Base-by-base conservation (phyloP, 1,140 invertebrate species). In the Metaphire vulgaris region DNA sequence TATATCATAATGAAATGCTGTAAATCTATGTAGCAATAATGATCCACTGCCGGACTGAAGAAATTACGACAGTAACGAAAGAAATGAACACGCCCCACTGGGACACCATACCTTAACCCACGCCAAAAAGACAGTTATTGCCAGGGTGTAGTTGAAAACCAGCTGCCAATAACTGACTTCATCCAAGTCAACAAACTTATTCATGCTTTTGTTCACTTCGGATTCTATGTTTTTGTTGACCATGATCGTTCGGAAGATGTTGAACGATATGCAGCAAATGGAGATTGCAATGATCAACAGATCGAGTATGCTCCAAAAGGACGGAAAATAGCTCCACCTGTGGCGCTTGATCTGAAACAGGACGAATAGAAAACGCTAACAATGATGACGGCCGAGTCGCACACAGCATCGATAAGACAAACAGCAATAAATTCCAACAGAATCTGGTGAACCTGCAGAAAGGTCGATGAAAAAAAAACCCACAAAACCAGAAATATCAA, bases 221-320 rank as follows among this genome's bases (percentile, higher is more conserved):
- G 33, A 26, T 32, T 34, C 15, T 0, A 41, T 28, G 32, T 1
- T 26, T n/a, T 6, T 6, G 28, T 30, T n/a, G 15, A 81, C 78
- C 67, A 79, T 82, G 6, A 83, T 56, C n/a, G 82, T 82, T 65
- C 85, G 81, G 75, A 85, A 86, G 28, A 86, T 78, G 77, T 86
- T 84, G 80, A 87, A 86, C 6, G 78, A 83, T 14, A 84, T 80
- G 79, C 83, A 84, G 14, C 85, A 74, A 1, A 86, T 72, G 21
- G 83, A 81, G 41, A 86, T 84, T 14, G 85, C 67, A 56, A 91
- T 87, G 64, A 91, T 89, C 0, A 88, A 33, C 1, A 91, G 80
- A 83, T 92, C 91, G 1, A 91, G 83, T 71, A 89, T 88, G 82
- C 90, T 90, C 90, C 90, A 92, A 77, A 91, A 86, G 69, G 85